Evolutionary conservation across 2,797 vertebrate genomes (phyloP), one percentile per base, ranked within the genome.

Genomic region (Xyrichtys novacula): DNA sequence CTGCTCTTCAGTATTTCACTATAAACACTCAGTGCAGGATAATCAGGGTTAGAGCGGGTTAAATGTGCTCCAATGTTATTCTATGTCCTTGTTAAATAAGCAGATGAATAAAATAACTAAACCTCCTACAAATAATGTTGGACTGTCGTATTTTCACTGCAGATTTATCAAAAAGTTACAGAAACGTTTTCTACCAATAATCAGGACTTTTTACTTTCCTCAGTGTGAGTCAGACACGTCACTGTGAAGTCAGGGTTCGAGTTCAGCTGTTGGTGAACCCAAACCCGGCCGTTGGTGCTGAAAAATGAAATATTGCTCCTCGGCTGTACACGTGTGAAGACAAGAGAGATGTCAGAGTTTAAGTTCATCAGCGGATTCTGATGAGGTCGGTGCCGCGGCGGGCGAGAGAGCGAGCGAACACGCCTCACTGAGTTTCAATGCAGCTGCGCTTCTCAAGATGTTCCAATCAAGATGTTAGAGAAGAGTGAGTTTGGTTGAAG

Each of bases 301-400:
- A 81, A 65, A 80, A 74, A 69, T 80, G 79, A 83, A 87, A 80
- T 80, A 71, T 55, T 56, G 76, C 82, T 87, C 74, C 57, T 58
- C 67, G 23, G 64, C 80, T 43, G 74, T 78, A 85, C 85, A 88
- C 87, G 84, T 79, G 85, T 86, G 89, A 78, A 89, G 90, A 91
- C 88, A 80, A 91, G 88, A 89, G 89, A 91, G 86, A 90, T 91
- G 91, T 93, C 91, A 91, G 89, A 91, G 88, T 89, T 85, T 85
- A 88, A 91, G 90, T 92, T 94, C 91, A 92, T 93, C 91, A 92
- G 87, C 85, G 87, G 78, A 84, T 89, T 89, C 69, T 91, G 90
- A 94, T 91, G 90, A 93, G 92, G 85, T 88, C 71, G 89, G 82
- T 81, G 83, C 83, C 87, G 87, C 88, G 80, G 79, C 84, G n/a